Percentiles rank a stretch among this genome's conserved stretches.
These are phyloP conservation scores for Chelonia mydas DNA, from an alignment of 2,797 vertebrate species.

Conservation along the genomic window DNA sequence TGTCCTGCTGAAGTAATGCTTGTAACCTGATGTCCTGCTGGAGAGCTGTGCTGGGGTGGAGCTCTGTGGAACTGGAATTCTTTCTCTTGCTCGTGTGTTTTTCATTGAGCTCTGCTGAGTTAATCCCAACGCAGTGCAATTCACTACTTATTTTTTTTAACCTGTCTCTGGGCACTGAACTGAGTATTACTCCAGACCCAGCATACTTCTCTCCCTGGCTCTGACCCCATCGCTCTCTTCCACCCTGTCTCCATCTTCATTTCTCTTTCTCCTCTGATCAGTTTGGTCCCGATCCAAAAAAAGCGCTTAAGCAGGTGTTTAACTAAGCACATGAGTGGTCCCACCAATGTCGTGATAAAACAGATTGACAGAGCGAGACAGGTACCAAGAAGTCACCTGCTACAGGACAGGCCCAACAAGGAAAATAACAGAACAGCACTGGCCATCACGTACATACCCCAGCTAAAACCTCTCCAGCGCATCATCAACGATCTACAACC, in stretches of 20 bases:
- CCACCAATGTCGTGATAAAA: not conserved
- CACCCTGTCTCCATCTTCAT: not conserved
- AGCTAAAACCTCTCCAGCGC: no score
- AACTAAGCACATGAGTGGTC: not conserved
- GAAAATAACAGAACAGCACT: no score
- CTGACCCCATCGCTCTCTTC: not conserved
- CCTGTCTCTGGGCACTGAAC: accelerated
- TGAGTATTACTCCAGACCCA: slow-evolving; percentile 29
- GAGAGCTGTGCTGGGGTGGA: not conserved
- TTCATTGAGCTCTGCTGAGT: not conserved
- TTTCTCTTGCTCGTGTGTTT: not conserved
- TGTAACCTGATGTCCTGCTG: not conserved
- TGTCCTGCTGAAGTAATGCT: not conserved
- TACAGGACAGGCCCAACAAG: no score
- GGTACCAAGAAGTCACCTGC: no score
- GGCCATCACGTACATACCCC: no score
- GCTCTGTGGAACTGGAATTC: not conserved
- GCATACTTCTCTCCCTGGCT: not conserved
- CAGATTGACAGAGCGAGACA: no score
- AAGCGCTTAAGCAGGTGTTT: slow-evolving; percentile 67
- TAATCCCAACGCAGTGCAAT: not conserved
- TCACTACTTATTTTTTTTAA: not conserved
- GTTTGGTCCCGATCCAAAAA: slow-evolving; percentile 42
- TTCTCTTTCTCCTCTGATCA: not conserved
- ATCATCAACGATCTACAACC: no score